phyloP scores from a whole-genome alignment of 1,140 invertebrate species.

The Lucilia sericata region DNA sequence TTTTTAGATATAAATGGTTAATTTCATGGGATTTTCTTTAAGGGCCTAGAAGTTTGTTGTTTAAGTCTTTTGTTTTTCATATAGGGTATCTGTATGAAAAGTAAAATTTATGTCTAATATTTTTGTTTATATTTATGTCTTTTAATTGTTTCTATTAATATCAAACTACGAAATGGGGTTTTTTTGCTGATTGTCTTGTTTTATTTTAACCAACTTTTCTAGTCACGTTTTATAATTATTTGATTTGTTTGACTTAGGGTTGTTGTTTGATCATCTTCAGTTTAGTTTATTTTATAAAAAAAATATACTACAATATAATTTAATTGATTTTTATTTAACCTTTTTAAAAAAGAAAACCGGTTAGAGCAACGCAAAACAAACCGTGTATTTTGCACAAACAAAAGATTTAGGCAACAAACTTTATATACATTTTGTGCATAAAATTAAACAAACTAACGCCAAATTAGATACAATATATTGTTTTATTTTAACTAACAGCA shows the following conservation, averaged over 20 bases:
- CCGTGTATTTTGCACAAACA: neutral
- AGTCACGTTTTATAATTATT: neutral
- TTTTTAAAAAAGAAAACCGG: neutral
- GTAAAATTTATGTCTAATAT: neutral
- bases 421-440: neutral
- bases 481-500: too few species aligned
- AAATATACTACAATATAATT: neutral
- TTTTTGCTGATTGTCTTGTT: neutral
- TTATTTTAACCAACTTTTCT: neutral
- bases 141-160: neutral
- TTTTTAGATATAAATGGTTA: neutral
- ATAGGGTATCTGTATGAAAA: neutral
- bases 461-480: too few species aligned
- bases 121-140: neutral
- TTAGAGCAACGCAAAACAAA: neutral
- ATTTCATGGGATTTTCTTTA: neutral
- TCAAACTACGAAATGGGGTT: neutral
- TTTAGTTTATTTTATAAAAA: neutral
- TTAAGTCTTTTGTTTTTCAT: constrained; percentile 61
- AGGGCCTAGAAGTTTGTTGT: constrained; percentile 51
- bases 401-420: constrained; percentile 37
- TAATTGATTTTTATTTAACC: neutral
- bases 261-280: neutral
- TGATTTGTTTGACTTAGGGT: neutral
- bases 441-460: too few species aligned